A percentile compares a stretch with the other conserved stretches of the same genome.
phyloP scores from a whole-genome alignment of 53 echinoderm and acorn worm species.

The Echinometra lucunter region DNA sequence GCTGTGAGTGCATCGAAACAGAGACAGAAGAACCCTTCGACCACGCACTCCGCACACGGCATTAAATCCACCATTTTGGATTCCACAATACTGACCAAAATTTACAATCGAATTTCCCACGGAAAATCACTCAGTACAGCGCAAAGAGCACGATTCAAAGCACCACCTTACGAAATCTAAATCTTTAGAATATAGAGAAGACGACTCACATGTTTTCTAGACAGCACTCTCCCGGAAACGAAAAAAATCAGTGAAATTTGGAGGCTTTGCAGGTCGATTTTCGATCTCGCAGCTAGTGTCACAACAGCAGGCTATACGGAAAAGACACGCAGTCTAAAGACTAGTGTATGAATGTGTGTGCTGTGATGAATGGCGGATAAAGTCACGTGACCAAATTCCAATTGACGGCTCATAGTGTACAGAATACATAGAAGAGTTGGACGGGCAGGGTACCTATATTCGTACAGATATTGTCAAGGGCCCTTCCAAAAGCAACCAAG shows the following conservation, averaged over 20 bases:
- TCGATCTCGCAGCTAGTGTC: conserved; percentile 32
- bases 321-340: conserved; percentile 64
- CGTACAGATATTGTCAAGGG: conserved; percentile 56
- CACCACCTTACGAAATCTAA: conserved; percentile 70
- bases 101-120: conserved; percentile 59
- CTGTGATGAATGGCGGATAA: conserved; percentile 86
- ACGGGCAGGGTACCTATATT: conserved; percentile 55
- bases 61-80: conserved; percentile 68
- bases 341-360: conserved; percentile 66
- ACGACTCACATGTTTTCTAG: conserved; percentile 60
- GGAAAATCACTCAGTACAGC: conserved; percentile 56
- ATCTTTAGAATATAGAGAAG: conserved; percentile 64
- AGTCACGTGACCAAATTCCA: conserved; percentile 89
- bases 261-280: conserved; percentile 53
- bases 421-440: conserved; percentile 68
- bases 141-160: conserved; percentile 6
- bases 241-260: conserved; percentile 47
- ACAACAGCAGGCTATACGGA: background rate
- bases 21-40: background rate
- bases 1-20: conserved; percentile 52
- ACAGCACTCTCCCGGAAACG: conserved; percentile 16
- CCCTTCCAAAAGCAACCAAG: conserved; percentile 54
- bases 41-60: conserved; percentile 65
- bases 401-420: conserved; percentile 64
- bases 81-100: conserved; percentile 44